Evolutionary conservation across 2,888 invertebrate species (phyloP).

Genomic region (Mellilla xanthometata): DNA sequence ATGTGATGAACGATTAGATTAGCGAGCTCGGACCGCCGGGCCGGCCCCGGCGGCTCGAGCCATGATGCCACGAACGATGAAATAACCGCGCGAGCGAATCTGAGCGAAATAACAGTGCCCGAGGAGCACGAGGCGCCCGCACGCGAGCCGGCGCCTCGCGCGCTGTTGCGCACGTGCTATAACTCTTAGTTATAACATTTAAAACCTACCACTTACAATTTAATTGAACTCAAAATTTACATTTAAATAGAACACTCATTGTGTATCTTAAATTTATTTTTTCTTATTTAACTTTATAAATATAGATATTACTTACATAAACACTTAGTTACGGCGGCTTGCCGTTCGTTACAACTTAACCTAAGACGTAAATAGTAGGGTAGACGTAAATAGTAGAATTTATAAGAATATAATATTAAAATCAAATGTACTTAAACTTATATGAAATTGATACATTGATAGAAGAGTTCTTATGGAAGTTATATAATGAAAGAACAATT

Average conservation of each 20-base stretch:
- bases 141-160: slow-evolving; percentile 19
- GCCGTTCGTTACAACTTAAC: slow-evolving; percentile 64
- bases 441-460: slow-evolving; percentile 34
- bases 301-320: slow-evolving; percentile 75
- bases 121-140: slow-evolving; percentile 32
- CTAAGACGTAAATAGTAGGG: slow-evolving; percentile 70
- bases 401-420: slow-evolving; percentile 52
- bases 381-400: slow-evolving; percentile 44
- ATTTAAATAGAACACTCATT: slow-evolving; percentile 73
- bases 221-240: slow-evolving; percentile 76
- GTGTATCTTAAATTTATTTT: slow-evolving; percentile 68
- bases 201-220: slow-evolving; percentile 52
- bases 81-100: slow-evolving; percentile 58
- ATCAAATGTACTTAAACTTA: slow-evolving; percentile 50
- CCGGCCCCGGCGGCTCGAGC: too few relatives aligned
- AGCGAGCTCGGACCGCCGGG: slow-evolving; percentile 18
- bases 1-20: slow-evolving; percentile 34
- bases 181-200: slow-evolving; percentile 31
- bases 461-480: too few relatives aligned
- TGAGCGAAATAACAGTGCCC: slow-evolving; percentile 70
- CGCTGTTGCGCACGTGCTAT: slow-evolving; percentile 41
- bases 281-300: slow-evolving; percentile 75
- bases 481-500: too few relatives aligned
- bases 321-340: slow-evolving; percentile 63
- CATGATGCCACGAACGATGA: slow-evolving; percentile 19